Evolutionary conservation across 1,140 invertebrate species (phyloP).

Genomic region (Trachelipus rathkii): DNA sequence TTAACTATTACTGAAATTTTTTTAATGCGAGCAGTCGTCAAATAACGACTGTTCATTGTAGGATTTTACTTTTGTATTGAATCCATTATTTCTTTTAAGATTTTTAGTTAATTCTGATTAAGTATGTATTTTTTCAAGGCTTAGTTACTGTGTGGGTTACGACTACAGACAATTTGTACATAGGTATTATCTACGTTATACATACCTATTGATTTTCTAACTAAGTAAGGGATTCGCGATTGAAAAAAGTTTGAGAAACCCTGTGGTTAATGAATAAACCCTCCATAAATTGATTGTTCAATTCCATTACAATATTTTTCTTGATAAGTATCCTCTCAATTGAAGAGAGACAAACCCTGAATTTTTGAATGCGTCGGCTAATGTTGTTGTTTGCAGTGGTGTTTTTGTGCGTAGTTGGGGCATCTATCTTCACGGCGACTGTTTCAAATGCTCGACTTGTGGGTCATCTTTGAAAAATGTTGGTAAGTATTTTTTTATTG

Average conservation of each 20-base stretch:
- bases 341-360: neutral
- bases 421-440: slow-evolving; percentile 91
- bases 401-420: slow-evolving; percentile 95
- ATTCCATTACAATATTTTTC: neutral
- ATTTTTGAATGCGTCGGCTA: neutral
- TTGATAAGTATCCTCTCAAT: too few relatives aligned
- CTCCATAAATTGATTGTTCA: neutral
- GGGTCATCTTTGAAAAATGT: slow-evolving; percentile 91
- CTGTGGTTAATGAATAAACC: neutral
- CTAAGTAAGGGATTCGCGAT: neutral
- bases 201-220: too few relatives aligned
- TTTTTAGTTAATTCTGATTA: too few relatives aligned
- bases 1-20: too few relatives aligned
- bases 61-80: too few relatives aligned
- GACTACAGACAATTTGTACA: too few relatives aligned
- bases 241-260: neutral
- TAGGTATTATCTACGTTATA: too few relatives aligned
- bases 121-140: too few relatives aligned
- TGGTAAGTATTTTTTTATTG: slow-evolving; percentile 52
- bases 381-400: slow-evolving; percentile 62
- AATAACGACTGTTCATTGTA: too few relatives aligned
- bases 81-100: too few relatives aligned
- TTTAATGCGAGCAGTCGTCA: too few relatives aligned
- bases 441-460: slow-evolving; percentile 94
- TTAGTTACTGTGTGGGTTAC: too few relatives aligned